Percentiles rank a stretch among this genome's conserved stretches.
Conservation (phyloP, 2,797 vertebrate genomes). For the Enteromius fasciolatus region DNA sequence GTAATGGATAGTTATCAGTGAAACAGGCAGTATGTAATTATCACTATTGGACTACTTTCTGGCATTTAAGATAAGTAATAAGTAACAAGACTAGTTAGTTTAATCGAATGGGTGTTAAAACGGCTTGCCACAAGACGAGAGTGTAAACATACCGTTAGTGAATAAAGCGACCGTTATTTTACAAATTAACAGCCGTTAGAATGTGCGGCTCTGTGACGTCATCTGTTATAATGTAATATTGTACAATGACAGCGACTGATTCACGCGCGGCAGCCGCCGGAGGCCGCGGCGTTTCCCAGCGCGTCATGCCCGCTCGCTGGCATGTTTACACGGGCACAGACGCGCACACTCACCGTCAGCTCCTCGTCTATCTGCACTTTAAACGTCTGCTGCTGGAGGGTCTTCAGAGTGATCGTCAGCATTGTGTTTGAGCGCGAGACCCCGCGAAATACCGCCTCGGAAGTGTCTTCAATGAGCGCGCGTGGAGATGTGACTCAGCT, state of each 20-base stretch:
- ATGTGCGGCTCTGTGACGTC: conserved; percentile 24
- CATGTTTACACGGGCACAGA: conserved; percentile 66
- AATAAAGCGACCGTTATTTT: conserved; percentile 24
- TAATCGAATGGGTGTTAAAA: not conserved
- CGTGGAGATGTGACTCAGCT: conserved; percentile 79
- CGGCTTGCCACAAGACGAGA: conserved; percentile 10
- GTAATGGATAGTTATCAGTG: not conserved
- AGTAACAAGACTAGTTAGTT: not conserved
- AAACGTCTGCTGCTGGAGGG: conserved; percentile 82
- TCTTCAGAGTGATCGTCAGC: conserved; percentile 81
- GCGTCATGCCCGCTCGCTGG: conserved; percentile 59
- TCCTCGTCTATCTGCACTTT: conserved; percentile 78
- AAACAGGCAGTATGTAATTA: not conserved
- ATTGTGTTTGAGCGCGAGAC: conserved; percentile 59
- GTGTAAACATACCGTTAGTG: conserved; percentile 20
- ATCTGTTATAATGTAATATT: conserved; percentile 8
- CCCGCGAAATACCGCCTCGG: conserved; percentile 1
- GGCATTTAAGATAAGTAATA: not conserved
- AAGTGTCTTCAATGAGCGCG: conserved; percentile 20
- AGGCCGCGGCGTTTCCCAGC: conserved; percentile 54
- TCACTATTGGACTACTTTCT: not conserved
- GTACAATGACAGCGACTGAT: not conserved
- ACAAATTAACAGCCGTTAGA: conserved; percentile 11
- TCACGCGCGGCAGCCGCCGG: not conserved
- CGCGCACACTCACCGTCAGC: conserved; percentile 76